Conservation (phyloP, 2,888 invertebrate species). For the Baccha elongata region DNA sequence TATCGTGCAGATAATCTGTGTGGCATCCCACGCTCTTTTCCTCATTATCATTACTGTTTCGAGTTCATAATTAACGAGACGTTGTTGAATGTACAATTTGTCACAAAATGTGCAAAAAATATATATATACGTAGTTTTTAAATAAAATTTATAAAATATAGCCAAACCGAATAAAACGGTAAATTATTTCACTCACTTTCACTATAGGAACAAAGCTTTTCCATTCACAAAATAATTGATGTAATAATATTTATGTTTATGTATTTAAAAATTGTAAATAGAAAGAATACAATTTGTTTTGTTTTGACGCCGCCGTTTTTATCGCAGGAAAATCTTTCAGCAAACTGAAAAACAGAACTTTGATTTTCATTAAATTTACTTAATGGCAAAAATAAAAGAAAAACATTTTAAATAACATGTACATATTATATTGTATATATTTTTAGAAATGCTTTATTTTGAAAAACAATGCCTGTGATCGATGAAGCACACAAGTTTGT, state of each 20-base stretch:
- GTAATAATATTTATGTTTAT: not conserved
- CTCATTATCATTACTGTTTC: not conserved
- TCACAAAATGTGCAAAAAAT: not conserved
- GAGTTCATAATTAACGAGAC: constrained; percentile 2
- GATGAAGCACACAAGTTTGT: constrained; percentile 26
- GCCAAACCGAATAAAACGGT: not conserved
- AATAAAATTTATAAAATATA: not conserved
- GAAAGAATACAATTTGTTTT: not conserved
- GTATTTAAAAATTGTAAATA: not conserved
- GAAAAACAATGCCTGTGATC: constrained; percentile 22
- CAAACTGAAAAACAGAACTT: constrained; percentile 24
- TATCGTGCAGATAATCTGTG: not conserved
- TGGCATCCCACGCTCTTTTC: not conserved
- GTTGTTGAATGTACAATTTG: constrained; percentile 4
- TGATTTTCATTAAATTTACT: not conserved
- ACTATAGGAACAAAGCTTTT: not conserved
- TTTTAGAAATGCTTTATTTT: constrained; percentile 51
- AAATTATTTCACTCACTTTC: not conserved
- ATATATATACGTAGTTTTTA: not conserved
- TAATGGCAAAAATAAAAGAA: not conserved
- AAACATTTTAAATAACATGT: constrained; percentile 8
- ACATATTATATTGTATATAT: constrained; percentile 15
- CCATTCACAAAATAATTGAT: not conserved
- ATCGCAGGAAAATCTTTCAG: constrained; percentile 5
- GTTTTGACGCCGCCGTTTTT: not conserved